phyloP scores from a whole-genome alignment of 2,888 invertebrate species.

The Apocheima hispidaria region DNA sequence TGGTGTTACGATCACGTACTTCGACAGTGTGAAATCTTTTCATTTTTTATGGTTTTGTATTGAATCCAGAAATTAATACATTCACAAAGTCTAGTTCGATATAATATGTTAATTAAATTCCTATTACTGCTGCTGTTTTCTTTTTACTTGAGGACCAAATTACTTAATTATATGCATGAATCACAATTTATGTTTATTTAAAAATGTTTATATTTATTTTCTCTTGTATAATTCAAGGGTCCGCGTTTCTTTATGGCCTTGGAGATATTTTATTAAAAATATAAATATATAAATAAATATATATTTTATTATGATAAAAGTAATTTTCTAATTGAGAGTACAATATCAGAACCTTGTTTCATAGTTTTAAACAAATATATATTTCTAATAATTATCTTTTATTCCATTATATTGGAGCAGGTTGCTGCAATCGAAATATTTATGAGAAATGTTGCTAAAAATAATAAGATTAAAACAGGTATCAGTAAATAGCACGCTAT shows the following conservation, averaged over 20 bases:
- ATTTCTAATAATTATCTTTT: constrained; percentile 17
- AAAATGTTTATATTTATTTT: constrained; percentile 14
- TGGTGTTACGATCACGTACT: constrained; percentile 45
- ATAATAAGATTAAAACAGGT: constrained; percentile 24
- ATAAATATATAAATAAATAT: too few species aligned
- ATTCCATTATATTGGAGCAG: constrained; percentile 9
- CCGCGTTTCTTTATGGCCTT: constrained; percentile 18
- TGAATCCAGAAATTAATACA: constrained; percentile 20
- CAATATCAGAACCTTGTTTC: constrained; percentile 14
- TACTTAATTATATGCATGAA: constrained; percentile 15
- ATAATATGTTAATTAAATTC: constrained; percentile 20
- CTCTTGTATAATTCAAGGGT: constrained; percentile 2
- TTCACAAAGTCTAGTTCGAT: constrained; percentile 20
- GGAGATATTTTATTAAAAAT: constrained; percentile 26
- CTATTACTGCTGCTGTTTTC: constrained; percentile 1
- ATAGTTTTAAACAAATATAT: too few species aligned
- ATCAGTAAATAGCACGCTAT: constrained; percentile 27
- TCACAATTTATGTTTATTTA: constrained; percentile 11
- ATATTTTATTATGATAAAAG: constrained; percentile 27
- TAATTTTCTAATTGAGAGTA: constrained; percentile 12
- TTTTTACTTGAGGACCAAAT: constrained; percentile 19
- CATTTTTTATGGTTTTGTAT: constrained; percentile 31
- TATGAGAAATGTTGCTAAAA: constrained; percentile 18
- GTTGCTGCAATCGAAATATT: constrained; percentile 24
- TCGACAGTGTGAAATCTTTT: constrained; percentile 45